These are phyloP conservation scores for Philantomba maxwellii DNA, from an alignment of 2,113 vertebrate species.

Conservation along the genomic window DNA sequence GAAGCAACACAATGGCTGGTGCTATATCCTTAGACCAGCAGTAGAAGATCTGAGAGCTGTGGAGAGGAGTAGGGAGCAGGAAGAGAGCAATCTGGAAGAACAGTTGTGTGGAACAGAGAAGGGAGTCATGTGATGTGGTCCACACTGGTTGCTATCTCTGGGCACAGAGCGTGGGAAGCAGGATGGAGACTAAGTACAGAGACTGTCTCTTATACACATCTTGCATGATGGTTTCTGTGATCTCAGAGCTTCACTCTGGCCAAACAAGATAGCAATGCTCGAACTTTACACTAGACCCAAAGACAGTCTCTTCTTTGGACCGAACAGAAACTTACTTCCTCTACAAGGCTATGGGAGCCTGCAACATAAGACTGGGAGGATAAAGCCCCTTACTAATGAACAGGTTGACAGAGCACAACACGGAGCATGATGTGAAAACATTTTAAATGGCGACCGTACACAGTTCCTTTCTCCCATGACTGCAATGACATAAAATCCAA, in stretches of 20 bases:
- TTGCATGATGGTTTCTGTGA: neutral
- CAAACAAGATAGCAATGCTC: neutral
- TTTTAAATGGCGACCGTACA: neutral
- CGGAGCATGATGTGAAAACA: neutral
- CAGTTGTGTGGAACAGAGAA: neutral
- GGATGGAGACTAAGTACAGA: neutral
- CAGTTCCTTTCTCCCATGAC: neutral
- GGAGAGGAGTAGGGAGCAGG: neutral
- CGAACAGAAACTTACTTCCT: neutral
- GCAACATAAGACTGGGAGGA: neutral
- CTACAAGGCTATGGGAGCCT: neutral
- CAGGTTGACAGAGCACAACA: neutral
- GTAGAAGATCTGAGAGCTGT: neutral
- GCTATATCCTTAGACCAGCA: neutral
- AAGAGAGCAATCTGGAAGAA: neutral
- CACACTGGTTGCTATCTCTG: neutral
- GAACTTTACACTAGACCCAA: neutral
- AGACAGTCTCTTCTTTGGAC: neutral
- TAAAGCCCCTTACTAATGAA: neutral
- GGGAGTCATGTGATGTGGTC: neutral
- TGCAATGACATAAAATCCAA: neutral
- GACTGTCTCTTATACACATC: too few relatives aligned
- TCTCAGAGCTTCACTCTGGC: neutral
- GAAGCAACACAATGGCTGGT: too few relatives aligned
- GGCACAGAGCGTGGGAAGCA: neutral